phyloP scores from a whole-genome alignment of 2,888 invertebrate species.

The Exephanes ischioxanthus region DNA sequence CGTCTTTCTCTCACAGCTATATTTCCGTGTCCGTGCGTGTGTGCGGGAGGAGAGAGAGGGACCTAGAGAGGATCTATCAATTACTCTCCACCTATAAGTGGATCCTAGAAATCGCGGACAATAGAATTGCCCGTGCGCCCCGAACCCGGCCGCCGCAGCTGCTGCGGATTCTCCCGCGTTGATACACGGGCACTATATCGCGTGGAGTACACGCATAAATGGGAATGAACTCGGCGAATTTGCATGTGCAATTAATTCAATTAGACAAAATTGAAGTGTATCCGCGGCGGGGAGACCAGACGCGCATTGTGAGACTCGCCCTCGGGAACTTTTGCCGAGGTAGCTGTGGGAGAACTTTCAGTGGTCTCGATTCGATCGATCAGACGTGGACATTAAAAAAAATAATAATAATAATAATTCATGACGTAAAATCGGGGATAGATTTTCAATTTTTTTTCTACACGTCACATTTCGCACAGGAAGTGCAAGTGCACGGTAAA shows the following conservation, averaged over 20 bases:
- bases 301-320: neutral
- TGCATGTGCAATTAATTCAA: conserved; percentile 80
- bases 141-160: conserved; percentile 29
- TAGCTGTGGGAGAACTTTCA: neutral
- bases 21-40: conserved; percentile 9
- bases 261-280: conserved; percentile 71
- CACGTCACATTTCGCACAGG: no score
- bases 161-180: conserved; percentile 52
- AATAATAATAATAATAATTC: neutral
- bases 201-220: conserved; percentile 44
- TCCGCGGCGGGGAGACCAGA: neutral
- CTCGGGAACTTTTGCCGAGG: neutral
- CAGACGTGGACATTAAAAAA: neutral
- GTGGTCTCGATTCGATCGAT: neutral
- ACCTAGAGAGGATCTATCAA: conserved; percentile 80
- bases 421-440: neutral
- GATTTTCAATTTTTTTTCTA: no score
- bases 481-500: no score
- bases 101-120: conserved; percentile 80
- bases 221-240: conserved; percentile 68
- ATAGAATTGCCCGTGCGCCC: conserved; percentile 78
- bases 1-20: conserved; percentile 65
- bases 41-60: neutral
- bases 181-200: conserved; percentile 38
- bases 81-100: conserved; percentile 79